Percentiles rank a stretch among this genome's conserved stretches.
phyloP scores from a whole-genome alignment of 2,113 vertebrate genomes.

The Hypocryptadius cinnamomeus region DNA sequence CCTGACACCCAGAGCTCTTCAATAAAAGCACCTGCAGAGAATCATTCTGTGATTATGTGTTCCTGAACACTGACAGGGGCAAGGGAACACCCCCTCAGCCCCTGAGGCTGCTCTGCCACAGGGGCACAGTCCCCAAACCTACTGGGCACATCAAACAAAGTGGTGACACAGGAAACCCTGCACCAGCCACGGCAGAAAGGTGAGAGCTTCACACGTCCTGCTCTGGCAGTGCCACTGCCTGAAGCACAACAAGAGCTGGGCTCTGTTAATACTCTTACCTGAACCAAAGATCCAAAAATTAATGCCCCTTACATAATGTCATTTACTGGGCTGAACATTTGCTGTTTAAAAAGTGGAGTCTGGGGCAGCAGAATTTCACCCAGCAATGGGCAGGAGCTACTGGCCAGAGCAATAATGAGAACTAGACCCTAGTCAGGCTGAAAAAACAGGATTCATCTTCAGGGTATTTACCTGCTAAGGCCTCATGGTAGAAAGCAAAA shows the following conservation, averaged over 20 bases:
- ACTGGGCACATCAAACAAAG: neutral
- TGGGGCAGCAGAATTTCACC: neutral
- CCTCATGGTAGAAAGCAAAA: neutral
- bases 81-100: neutral
- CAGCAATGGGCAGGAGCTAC: neutral
- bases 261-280: neutral
- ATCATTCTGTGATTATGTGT: no score
- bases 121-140: neutral
- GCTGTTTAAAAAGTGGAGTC: neutral
- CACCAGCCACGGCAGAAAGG: neutral
- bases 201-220: neutral
- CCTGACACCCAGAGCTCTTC: no score
- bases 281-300: neutral
- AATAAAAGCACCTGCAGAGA: no score
- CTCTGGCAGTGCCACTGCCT: neutral
- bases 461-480: neutral
- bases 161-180: neutral
- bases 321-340: neutral
- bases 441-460: neutral
- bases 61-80: no score
- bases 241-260: neutral
- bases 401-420: neutral
- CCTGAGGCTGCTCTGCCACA: neutral
- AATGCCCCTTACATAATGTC: neutral
- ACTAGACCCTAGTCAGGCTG: neutral